Conservation (phyloP, 2,113 vertebrate genomes). For the Notarius quadriscutis region DNA sequence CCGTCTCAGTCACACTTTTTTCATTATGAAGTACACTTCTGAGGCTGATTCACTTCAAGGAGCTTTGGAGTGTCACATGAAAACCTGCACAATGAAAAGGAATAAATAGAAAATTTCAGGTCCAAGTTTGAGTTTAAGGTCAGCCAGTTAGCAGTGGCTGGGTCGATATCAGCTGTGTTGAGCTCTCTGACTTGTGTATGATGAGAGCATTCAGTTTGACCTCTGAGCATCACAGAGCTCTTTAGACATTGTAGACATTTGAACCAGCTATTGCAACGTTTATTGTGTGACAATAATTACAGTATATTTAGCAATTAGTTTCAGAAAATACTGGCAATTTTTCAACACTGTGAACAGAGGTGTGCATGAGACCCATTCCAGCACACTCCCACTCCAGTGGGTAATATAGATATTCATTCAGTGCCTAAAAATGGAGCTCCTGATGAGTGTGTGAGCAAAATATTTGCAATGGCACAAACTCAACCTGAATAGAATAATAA, state of each 20-base stretch:
- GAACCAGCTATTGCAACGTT: not conserved
- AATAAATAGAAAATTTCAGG: constrained; percentile 39
- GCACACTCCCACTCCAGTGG: not conserved
- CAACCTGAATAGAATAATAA: too few relatives aligned
- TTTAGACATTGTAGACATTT: not conserved
- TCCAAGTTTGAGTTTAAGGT: constrained; percentile 42
- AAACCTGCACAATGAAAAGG: constrained; percentile 16
- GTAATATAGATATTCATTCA: too few relatives aligned
- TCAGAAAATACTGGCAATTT: not conserved
- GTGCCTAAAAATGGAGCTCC: too few relatives aligned
- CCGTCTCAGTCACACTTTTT: not conserved
- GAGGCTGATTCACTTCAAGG: constrained; percentile 32
- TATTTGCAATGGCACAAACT: too few relatives aligned
- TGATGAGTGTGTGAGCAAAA: too few relatives aligned
- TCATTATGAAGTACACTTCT: constrained; percentile 1
- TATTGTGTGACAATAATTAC: not conserved
- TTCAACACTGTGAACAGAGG: not conserved
- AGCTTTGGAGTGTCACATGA: constrained; percentile 8
- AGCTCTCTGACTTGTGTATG: not conserved
- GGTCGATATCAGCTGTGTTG: constrained; percentile 4
- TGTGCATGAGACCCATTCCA: not conserved
- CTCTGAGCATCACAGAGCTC: not conserved
- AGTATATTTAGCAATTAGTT: not conserved
- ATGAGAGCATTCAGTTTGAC: not conserved
- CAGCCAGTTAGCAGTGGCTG: constrained; percentile 29